Evolutionary conservation across 2,888 invertebrate genomes (phyloP), one percentile per base, ranked within the genome.

Genomic region (Drosophila incognita): DNA sequence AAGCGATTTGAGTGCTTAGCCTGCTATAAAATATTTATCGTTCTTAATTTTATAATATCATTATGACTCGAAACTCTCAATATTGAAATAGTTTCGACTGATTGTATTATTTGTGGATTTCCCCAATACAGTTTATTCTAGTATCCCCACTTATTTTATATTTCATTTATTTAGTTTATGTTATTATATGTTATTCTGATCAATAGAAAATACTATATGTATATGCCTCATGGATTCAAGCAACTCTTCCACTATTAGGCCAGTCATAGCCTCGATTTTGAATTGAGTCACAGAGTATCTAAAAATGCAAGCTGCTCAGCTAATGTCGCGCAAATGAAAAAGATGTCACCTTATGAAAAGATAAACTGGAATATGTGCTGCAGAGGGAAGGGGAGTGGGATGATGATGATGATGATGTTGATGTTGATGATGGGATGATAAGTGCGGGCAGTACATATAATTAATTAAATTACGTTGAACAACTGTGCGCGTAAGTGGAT

Each of bases 381-480:
- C 2, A 21, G 21, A 8, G 24, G 24, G 46, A 15, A 40, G 31
- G 8, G 24, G 24, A 35, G 24, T n/a, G 35, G 61, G 18, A 21
- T 36, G 53, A 35, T 27, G 33, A 15, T 52, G 21, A 13, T 13
- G 33, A 0, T 2, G 10, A 42, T 46, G 21, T 10, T 10, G 57
- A 57, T 38, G 38, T 27, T 57, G 54, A 27, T 54, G 18, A 24
- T 18, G 18, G 7, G 1, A 4, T 35, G 76, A 76, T 77, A 74
- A 79, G n/a, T 48, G 18, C 15, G 31, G 35, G 46, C 18, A 38
- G 54, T 46, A 67, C 68, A 70, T 64, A 82, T 87, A 84, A 83
- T 83, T 83, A 85, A 85, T 85, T 85, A 76, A 85, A 85, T 85
- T 85, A 85, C 79, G 74, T 58, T 29, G 66, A 78, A 85, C 66